phyloP scores from a whole-genome alignment of 2,113 vertebrate species.

The Indri indri region DNA sequence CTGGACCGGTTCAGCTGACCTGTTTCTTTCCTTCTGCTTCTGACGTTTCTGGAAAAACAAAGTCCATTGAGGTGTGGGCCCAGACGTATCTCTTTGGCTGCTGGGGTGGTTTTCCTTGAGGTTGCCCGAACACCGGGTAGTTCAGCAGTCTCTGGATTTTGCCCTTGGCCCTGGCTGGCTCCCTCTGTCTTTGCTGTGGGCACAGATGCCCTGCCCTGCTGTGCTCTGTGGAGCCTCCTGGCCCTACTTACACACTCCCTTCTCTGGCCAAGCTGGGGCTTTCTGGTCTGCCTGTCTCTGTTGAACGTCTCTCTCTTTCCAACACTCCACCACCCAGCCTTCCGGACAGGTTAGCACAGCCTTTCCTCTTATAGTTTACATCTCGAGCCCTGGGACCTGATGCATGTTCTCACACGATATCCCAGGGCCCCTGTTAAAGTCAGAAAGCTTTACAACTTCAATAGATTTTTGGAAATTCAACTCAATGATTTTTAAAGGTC shows the following conservation, averaged over 20 bases:
- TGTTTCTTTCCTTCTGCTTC: background rate
- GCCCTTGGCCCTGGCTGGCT: background rate
- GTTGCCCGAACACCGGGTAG: background rate
- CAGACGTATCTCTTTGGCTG: background rate
- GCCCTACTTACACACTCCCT: background rate
- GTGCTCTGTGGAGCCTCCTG: background rate
- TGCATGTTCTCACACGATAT: background rate
- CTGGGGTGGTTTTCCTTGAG: background rate
- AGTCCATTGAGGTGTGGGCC: background rate
- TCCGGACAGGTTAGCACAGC: background rate
- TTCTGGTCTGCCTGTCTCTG: background rate
- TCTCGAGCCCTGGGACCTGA: background rate
- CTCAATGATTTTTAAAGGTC: background rate
- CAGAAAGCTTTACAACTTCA: background rate
- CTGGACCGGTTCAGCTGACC: background rate
- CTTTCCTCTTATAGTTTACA: background rate
- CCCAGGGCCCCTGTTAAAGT: background rate
- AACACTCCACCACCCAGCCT: background rate
- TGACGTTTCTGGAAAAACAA: background rate
- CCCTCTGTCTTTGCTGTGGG: background rate
- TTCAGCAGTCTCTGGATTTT: background rate
- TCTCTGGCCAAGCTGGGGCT: background rate
- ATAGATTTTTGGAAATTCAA: constrained; percentile 18
- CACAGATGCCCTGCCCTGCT: background rate
- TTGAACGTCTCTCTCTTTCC: background rate